Evolutionary conservation across 2,888 invertebrate species (phyloP), one percentile per base, ranked within the genome.

Genomic region (Caenorhabditis plicata): DNA sequence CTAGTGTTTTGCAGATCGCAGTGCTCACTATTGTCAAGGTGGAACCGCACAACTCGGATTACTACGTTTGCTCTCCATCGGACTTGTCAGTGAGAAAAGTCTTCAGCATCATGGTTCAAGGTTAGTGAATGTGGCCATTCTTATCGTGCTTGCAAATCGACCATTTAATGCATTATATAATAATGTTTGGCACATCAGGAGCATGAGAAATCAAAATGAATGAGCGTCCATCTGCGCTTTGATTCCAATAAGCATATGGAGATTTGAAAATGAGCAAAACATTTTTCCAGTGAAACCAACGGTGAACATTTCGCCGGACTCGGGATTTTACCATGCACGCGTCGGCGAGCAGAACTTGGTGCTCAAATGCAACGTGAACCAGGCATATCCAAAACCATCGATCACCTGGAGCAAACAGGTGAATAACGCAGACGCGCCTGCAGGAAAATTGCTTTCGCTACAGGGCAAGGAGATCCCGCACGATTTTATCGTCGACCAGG

Each of bases 361-460:
- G 26, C 42, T 74, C 35, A 48, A 60, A 19, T 75, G 75, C 62
- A 41, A 56, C 27, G 72, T 61, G n/a, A 67, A 65, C 20, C 55
- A 62, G 22, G 75, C 74, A 51, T 73, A 74, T 36, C 75, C 75
- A 23, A 56, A 54, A 19, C 75, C 75, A 22, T 51, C 46, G 19
- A 50, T 75, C 11, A 45, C 55, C 19, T 75, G 75, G 63, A 61
- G 33, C 44, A 54, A 58, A 62, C 56, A 63, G 65, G 65, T 46
- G 20, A 29, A 29, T 7, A 17, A 32, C 17, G n/a, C 20, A 9
- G 19, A 35, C 20, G 19, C 7, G 20, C 20, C 19, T 5, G 32
- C 17, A 7, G 13, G 32, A 17, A 35, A 35, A 35, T 20, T 20
- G 20, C 20, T 17, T 8, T 8, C 29, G 29, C 43, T 61, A 11